Base-by-base conservation (phyloP, 2,113 vertebrate species). In the Callopanchax toddi region DNA sequence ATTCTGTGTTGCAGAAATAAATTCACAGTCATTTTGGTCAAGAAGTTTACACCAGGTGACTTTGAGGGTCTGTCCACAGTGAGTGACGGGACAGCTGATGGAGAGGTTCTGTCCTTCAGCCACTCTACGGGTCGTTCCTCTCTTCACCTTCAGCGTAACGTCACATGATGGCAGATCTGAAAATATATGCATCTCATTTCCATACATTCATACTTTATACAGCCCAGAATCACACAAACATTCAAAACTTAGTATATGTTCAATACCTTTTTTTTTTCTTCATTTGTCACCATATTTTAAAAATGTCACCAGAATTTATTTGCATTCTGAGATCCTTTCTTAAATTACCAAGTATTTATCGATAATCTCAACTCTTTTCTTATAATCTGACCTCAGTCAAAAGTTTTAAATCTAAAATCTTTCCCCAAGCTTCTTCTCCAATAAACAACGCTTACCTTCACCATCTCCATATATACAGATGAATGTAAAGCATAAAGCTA, bases 41-140 rank as follows among this genome's bases (percentile, higher is more conserved):
- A 40, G 1, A 1, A 51, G 0, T 81, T 83, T 87, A 60, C 62
- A 83, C 82, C 85, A 87, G 50, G 53, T 52, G 53, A 85, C 8
- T 0, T 51, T 17, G 0, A 34, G 0, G 0, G 4, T 1, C 36
- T 74, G 0, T 23, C 74, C 74, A 44, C 79, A 87, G 71, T 68
- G 49, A 42, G 2, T 61, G 11, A 83, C 52, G 0, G 66, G 55
- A 64, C 82, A 81, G 0, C 1, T 16, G 63, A 85, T 20, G 1
- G 12, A 74, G 62, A 83, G 1, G 20, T 0, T 4, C 2, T 21
- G 17, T 1, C 6, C n/a, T 23, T 66, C 65, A 44, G 9, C 36
- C 15, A 3, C 6, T 23, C 1, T 50, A 59, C 0, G 0, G 1
- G 17, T 60, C 0, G 2, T 50, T 16, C 25, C 17, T 43, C 55